Conservation (phyloP, 1,140 invertebrate species). For the Trinorchestia longiramus region DNA sequence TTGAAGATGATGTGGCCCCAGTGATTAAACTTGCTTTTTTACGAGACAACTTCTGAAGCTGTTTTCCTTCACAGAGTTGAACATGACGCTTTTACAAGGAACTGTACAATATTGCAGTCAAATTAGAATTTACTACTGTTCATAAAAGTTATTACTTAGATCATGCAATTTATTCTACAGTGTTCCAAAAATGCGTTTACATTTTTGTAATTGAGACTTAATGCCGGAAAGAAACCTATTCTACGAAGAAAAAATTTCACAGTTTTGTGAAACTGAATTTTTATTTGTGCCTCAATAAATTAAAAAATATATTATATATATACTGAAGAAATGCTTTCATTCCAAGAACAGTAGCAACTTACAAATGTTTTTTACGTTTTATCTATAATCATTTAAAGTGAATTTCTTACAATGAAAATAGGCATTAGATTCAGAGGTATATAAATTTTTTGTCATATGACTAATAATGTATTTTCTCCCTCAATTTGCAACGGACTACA, state of each 20-base stretch:
- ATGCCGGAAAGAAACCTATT: not conserved
- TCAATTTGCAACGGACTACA: too few species aligned
- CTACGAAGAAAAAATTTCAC: not conserved
- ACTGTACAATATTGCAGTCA: not conserved
- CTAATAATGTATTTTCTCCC: too few species aligned
- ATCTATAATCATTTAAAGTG: too few species aligned
- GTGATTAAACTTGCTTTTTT: conserved; percentile 52
- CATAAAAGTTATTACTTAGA: not conserved
- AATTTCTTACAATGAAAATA: too few species aligned
- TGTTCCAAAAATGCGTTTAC: not conserved
- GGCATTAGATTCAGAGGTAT: too few species aligned
- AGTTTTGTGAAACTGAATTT: not conserved
- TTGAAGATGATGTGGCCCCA: conserved; percentile 37
- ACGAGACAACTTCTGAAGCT: not conserved
- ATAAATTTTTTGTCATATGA: too few species aligned
- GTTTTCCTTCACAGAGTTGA: not conserved
- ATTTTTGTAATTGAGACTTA: not conserved
- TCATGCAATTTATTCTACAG: not conserved
- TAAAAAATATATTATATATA: too few species aligned
- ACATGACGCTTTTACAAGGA: not conserved
- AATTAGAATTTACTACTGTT: not conserved
- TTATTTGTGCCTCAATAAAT: not conserved
- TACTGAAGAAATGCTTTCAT: too few species aligned
- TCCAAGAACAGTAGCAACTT: too few species aligned
- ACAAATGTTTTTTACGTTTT: too few species aligned